Conservation (phyloP, 2,113 vertebrate species). For the Perca fluviatilis region DNA sequence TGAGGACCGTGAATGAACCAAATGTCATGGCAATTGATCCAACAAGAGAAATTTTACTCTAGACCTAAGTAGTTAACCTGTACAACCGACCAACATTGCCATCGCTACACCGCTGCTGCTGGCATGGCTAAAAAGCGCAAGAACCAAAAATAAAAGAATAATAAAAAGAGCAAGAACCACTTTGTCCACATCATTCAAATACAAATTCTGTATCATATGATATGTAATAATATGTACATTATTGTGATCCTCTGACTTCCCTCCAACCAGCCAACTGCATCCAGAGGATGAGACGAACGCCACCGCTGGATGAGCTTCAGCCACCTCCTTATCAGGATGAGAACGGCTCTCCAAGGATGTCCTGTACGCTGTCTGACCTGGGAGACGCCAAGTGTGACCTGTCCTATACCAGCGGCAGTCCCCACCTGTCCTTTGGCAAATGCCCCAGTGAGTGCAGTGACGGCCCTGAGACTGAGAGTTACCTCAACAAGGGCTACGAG, state of each 20-base stretch:
- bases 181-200: background rate
- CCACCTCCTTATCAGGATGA: slow-evolving; percentile 97
- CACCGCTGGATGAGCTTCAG: slow-evolving; percentile 95
- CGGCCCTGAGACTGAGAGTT: slow-evolving; percentile 90
- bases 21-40: background rate
- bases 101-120: no score
- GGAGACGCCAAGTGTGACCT: slow-evolving; percentile 94
- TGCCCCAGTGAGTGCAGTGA: slow-evolving; percentile 93
- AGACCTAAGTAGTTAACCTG: background rate
- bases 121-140: background rate
- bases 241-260: background rate
- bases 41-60: background rate
- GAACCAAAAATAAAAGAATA: no score
- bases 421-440: slow-evolving; percentile 91
- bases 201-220: no score
- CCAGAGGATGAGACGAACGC: slow-evolving; percentile 96
- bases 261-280: slow-evolving; percentile 91
- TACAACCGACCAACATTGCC: no score
- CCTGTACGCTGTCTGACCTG: slow-evolving; percentile 93
- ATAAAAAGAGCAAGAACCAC: background rate
- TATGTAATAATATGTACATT: background rate
- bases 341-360: slow-evolving; percentile 95
- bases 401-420: slow-evolving; percentile 93
- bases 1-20: background rate
- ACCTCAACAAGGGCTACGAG: slow-evolving; percentile 94